Evolutionary conservation across 2,113 vertebrate genomes (phyloP).

Genomic region (Oreochromis spilurus): DNA sequence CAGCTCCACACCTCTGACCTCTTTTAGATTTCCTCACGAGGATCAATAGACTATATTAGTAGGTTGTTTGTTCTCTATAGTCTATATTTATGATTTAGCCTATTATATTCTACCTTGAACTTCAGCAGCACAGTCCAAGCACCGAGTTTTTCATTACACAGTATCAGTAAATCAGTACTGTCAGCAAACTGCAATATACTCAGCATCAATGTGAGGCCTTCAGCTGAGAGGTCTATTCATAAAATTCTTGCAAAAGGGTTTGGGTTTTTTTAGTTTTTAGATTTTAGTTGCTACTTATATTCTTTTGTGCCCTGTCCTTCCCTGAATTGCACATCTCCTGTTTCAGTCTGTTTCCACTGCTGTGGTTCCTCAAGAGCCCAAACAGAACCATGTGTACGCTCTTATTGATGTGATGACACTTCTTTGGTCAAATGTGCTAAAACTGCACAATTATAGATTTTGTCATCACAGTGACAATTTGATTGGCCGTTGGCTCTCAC

Average conservation of each 20-base stretch:
- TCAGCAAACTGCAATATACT: not conserved
- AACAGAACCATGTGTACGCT: fast-evolving
- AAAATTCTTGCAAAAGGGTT: not conserved
- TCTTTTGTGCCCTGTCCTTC: not conserved
- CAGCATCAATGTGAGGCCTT: not conserved
- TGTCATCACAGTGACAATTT: not conserved
- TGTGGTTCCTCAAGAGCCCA: not conserved
- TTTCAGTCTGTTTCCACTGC: not conserved
- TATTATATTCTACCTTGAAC: not conserved
- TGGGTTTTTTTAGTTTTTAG: not conserved
- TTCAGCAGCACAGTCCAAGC: not conserved
- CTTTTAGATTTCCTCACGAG: not conserved
- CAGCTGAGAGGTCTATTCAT: not conserved
- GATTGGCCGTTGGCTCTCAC: not conserved
- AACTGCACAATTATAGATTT: not conserved
- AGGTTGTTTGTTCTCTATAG: not conserved
- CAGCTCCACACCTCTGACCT: not conserved
- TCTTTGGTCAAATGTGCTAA: not conserved
- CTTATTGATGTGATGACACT: not conserved
- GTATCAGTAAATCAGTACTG: not conserved
- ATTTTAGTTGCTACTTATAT: not conserved
- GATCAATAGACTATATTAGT: not conserved
- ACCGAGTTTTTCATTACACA: not conserved
- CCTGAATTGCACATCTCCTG: fast-evolving
- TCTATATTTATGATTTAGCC: not conserved